These are phyloP conservation scores for Myioborus miniatus DNA, from an alignment of 2,797 vertebrate species.

Conservation along the genomic window DNA sequence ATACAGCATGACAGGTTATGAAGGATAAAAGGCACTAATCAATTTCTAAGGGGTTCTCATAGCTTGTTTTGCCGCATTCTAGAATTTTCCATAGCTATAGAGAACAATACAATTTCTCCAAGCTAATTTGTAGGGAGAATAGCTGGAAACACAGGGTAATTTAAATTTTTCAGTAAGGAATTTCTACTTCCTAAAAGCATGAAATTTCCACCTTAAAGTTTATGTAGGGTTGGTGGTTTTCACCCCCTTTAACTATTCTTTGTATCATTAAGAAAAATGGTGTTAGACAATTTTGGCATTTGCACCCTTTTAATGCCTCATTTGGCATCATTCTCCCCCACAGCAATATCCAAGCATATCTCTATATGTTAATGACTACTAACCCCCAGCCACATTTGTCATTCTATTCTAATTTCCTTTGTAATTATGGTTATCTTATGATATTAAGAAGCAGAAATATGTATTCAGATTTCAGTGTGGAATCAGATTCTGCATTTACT, in stretches of 20 bases:
- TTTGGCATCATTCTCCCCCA: not conserved
- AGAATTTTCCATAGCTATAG: not conserved
- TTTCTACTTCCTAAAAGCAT: not conserved
- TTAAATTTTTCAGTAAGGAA: not conserved
- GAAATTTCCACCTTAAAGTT: not conserved
- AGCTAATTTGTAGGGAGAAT: not conserved
- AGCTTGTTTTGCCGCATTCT: not conserved
- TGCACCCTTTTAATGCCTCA: not conserved
- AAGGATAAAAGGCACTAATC: not conserved
- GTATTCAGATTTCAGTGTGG: not conserved
- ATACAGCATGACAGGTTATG: not conserved
- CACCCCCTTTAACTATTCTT: not conserved
- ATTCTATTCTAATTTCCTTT: constrained; percentile 42
- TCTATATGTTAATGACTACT: not conserved
- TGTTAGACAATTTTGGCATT: not conserved
- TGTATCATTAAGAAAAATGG: not conserved
- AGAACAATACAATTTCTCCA: not conserved
- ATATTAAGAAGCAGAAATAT: not conserved
- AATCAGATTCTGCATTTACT: not conserved
- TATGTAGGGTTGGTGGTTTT: not conserved
- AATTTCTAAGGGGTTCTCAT: not conserved
- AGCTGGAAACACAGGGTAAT: not conserved
- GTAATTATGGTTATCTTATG: constrained; percentile 43
- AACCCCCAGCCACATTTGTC: constrained; percentile 22
- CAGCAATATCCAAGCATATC: not conserved